These are phyloP conservation scores for Plagiodera versicolora DNA, from an alignment of 2,888 invertebrate species.

Conservation along the genomic window DNA sequence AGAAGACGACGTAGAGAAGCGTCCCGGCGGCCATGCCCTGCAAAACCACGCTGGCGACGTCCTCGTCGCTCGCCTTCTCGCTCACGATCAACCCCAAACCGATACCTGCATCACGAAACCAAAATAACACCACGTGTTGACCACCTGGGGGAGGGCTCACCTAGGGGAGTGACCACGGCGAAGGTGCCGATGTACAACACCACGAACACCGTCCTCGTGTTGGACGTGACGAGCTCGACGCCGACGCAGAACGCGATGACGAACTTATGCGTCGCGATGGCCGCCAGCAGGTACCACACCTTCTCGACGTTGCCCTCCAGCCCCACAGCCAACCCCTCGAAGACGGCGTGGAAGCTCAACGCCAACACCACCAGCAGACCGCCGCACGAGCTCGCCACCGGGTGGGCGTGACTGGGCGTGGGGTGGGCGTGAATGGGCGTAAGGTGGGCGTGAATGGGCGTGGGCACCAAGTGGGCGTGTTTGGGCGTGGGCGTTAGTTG, in stretches of 20 bases:
- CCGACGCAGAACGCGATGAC: slow-evolving; percentile 70
- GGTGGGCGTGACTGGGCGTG: slow-evolving; percentile 24
- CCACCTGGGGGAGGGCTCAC: slow-evolving; percentile 37
- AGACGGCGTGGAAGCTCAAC: slow-evolving; percentile 68
- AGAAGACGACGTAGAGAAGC: slow-evolving; percentile 77
- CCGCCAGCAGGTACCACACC: slow-evolving; percentile 65
- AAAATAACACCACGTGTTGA: too few relatives aligned
- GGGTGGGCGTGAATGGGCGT: slow-evolving; percentile 18
- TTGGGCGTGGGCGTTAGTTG: slow-evolving; percentile 39
- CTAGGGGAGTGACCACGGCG: slow-evolving; percentile 68
- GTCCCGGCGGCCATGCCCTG: slow-evolving; percentile 80
- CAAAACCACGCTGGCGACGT: slow-evolving; percentile 58
- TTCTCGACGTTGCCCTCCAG: slow-evolving; percentile 61
- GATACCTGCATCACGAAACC: slow-evolving; percentile 64
- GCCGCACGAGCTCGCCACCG: slow-evolving; percentile 60
- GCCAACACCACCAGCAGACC: slow-evolving; percentile 67
- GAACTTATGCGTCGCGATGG: slow-evolving; percentile 68
- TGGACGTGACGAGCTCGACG: slow-evolving; percentile 62
- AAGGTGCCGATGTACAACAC: slow-evolving; percentile 64
- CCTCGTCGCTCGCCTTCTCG: slow-evolving; percentile 49
- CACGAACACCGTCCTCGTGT: slow-evolving; percentile 55
- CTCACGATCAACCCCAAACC: slow-evolving; percentile 63
- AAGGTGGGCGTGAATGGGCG: slow-evolving; percentile 22
- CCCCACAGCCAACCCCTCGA: slow-evolving; percentile 71
- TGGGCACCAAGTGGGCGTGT: slow-evolving; percentile 28